A percentile compares a stretch with the other conserved stretches of the same genome.
These are phyloP conservation scores for Indicator maculatus DNA, from an alignment of 2,113 vertebrate species.

Conservation along the genomic window DNA sequence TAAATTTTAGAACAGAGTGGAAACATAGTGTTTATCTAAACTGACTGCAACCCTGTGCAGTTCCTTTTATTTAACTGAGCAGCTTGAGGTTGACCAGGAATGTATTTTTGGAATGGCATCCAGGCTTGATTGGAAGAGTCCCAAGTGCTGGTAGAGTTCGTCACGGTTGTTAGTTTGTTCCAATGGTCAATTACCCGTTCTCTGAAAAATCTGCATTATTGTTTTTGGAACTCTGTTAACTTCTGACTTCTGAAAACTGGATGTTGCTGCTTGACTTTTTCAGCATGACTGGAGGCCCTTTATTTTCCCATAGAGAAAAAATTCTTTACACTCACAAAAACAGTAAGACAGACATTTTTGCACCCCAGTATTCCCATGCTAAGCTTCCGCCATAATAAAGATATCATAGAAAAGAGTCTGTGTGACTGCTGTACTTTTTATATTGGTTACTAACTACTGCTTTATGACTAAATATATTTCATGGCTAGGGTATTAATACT, in stretches of 20 bases:
- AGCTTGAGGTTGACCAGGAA: neutral
- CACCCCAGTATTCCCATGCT: neutral
- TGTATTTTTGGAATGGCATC: neutral
- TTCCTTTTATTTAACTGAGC: constrained; percentile 9
- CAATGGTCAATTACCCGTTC: neutral
- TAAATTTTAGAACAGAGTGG: neutral
- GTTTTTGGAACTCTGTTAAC: neutral
- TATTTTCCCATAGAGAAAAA: neutral
- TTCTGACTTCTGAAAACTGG: neutral
- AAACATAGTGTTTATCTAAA: neutral
- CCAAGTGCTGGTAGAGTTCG: neutral
- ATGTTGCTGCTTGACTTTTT: neutral
- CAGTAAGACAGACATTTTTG: neutral
- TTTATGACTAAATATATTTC: neutral
- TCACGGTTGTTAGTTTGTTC: neutral
- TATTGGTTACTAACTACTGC: neutral
- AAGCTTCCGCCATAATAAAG: neutral
- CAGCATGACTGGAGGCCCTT: neutral
- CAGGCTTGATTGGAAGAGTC: constrained; percentile 22
- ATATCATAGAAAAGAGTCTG: neutral
- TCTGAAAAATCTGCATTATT: neutral
- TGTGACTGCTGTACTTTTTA: neutral
- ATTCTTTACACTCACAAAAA: neutral
- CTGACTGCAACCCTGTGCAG: neutral
- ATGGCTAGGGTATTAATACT: neutral